Conservation (phyloP, 1,140 invertebrate genomes). For the Drosophila leontia region DNA sequence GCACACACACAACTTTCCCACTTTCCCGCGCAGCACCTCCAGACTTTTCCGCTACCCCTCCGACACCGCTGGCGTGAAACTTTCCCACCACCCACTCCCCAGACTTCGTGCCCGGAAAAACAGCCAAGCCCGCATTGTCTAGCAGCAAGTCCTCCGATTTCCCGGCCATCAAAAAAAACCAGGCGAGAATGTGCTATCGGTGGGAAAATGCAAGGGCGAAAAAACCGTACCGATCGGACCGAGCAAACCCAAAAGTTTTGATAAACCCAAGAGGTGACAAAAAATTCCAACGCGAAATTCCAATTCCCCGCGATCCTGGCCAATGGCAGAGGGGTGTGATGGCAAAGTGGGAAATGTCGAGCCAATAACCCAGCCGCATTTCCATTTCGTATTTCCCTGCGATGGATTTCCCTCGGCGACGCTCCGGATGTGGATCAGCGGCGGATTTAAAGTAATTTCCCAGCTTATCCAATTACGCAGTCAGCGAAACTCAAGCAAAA, state of each 20-base stretch:
- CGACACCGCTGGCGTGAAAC: constrained; percentile 35
- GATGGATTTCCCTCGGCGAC: constrained; percentile 59
- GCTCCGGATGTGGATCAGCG: constrained; percentile 77
- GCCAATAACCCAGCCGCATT: constrained; percentile 57
- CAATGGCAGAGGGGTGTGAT: constrained; percentile 69
- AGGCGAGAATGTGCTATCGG: constrained; percentile 33
- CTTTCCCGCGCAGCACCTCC: constrained; percentile 8
- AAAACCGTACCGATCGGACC: constrained; percentile 36
- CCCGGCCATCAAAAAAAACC: constrained; percentile 37
- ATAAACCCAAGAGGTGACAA: constrained; percentile 76
- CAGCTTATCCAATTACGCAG: constrained; percentile 84
- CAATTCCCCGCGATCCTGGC: constrained; percentile 50
- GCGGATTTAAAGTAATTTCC: constrained; percentile 80
- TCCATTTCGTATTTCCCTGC: constrained; percentile 74
- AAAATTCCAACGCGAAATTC: constrained; percentile 67
- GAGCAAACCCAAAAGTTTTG: constrained; percentile 75
- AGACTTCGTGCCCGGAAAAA: constrained; percentile 38
- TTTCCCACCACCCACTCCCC: constrained; percentile 46
- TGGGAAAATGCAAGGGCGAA: constrained; percentile 39
- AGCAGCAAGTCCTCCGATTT: constrained; percentile 31
- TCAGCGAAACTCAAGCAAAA: constrained; percentile 81
- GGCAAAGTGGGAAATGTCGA: constrained; percentile 44
- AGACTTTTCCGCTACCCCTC: constrained; percentile 26
- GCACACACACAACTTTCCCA: constrained; percentile 42
- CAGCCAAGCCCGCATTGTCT: constrained; percentile 56